Evolutionary conservation across 2,113 vertebrate genomes (phyloP).

Genomic region (Tetraodon nigroviridis): DNA sequence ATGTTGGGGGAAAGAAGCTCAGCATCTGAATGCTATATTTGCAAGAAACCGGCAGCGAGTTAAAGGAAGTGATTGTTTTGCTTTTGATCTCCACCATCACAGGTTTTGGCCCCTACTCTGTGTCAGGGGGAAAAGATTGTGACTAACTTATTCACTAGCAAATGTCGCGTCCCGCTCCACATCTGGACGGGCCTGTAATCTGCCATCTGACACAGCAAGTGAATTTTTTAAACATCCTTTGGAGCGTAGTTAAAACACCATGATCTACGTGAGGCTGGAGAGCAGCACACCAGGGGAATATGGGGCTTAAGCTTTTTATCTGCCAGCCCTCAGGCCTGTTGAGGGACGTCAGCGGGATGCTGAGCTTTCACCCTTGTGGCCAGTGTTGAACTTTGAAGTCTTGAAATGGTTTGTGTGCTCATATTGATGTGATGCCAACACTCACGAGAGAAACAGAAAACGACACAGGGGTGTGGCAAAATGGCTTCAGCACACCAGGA

Average conservation of each 20-base stretch:
- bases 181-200: conserved; percentile 26
- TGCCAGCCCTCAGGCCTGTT: conserved; percentile 64
- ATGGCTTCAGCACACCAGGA: no score
- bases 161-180: conserved; percentile 21
- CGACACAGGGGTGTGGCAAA: background rate
- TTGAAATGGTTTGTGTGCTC: conserved; percentile 61
- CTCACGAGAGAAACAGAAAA: conserved; percentile 39
- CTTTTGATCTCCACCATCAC: conserved; percentile 10
- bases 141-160: conserved; percentile 14
- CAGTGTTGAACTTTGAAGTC: conserved; percentile 71
- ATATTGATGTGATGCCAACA: conserved; percentile 57
- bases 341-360: conserved; percentile 64
- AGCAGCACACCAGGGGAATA: conserved; percentile 48
- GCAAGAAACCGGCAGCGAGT: conserved; percentile 21
- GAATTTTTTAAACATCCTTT: conserved; percentile 62
- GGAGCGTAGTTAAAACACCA: conserved; percentile 71
- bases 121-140: conserved; percentile 22
- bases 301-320: conserved; percentile 74
- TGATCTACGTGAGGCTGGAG: conserved; percentile 59
- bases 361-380: conserved; percentile 68
- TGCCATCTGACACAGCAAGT: conserved; percentile 39
- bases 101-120: background rate
- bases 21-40: conserved; percentile 37
- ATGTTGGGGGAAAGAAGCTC: conserved; percentile 34
- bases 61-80: conserved; percentile 27